These are phyloP conservation scores for Chaenodraco wilsoni DNA, from an alignment of 2,797 vertebrate species.

Conservation along the genomic window DNA sequence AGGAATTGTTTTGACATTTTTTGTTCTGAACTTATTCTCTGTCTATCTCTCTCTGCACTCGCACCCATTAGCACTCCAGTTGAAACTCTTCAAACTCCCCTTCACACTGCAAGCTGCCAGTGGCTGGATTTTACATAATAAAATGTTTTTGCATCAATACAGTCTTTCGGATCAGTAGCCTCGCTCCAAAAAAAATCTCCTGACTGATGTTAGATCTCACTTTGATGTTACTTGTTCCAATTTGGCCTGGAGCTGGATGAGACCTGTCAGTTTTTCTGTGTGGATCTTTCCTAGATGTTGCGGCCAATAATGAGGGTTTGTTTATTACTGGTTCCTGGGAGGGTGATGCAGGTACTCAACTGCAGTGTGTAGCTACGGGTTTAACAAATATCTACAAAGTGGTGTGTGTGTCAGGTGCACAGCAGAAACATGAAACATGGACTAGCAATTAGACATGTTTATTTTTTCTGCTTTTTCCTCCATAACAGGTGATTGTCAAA, in stretches of 20 bases:
- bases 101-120: constrained; percentile 31
- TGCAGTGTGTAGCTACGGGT: constrained; percentile 1
- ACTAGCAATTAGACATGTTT: constrained; percentile 10
- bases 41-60: not conserved
- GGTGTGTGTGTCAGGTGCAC: not conserved
- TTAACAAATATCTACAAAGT: constrained; percentile 17
- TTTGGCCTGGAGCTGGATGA: constrained; percentile 43
- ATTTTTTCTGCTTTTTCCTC: constrained; percentile 8
- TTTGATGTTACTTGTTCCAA: constrained; percentile 45
- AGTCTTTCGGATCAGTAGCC: constrained; percentile 48
- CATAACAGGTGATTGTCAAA: constrained; percentile 10
- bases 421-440: constrained; percentile 7
- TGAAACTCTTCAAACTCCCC: constrained; percentile 31
- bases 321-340: constrained; percentile 3
- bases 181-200: constrained; percentile 35
- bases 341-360: not conserved
- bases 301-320: constrained; percentile 2
- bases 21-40: constrained; percentile 29
- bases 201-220: constrained; percentile 45
- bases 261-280: constrained; percentile 19
- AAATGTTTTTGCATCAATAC: constrained; percentile 41
- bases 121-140: constrained; percentile 32
- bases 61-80: constrained; percentile 26
- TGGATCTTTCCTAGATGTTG: constrained; percentile 16
- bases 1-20: constrained; percentile 16